Conservation (phyloP, 2,888 invertebrate species). For the Oxytorus armatus region DNA sequence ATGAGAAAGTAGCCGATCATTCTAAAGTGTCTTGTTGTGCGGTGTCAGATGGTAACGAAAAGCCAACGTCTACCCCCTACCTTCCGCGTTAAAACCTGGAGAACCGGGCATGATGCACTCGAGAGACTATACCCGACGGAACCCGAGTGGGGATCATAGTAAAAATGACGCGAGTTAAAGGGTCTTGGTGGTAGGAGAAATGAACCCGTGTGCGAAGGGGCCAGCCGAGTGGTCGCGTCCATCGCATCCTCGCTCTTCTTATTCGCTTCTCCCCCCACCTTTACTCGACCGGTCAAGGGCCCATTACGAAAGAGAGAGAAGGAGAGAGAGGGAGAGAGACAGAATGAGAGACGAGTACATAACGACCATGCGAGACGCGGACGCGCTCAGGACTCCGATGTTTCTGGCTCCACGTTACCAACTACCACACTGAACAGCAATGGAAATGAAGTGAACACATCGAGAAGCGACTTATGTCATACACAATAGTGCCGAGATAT, state of each 20-base stretch:
- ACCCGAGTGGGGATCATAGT: conserved; percentile 1
- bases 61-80: conserved; percentile 33
- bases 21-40: conserved; percentile 2
- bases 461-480: too few relatives aligned
- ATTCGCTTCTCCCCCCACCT: conserved; percentile 49
- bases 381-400: conserved; percentile 48
- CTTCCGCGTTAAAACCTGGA: conserved; percentile 5
- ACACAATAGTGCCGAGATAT: too few relatives aligned
- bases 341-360: conserved; percentile 25
- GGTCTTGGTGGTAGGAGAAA: conserved; percentile 9
- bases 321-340: neutral
- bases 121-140: conserved; percentile 8
- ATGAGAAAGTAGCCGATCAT: neutral
- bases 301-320: conserved; percentile 39
- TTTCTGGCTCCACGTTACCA: conserved; percentile 5
- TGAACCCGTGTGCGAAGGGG: neutral
- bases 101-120: conserved; percentile 2
- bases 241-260: conserved; percentile 23
- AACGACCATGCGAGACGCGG: conserved; percentile 34
- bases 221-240: conserved; percentile 14
- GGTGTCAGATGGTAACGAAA: conserved; percentile 71
- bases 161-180: conserved; percentile 41
- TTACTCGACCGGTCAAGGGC: conserved; percentile 31
- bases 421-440: neutral
- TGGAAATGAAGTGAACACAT: conserved; percentile 19